phyloP scores from a whole-genome alignment of 2,797 vertebrate genomes.

The Anabacerthia variegaticeps region DNA sequence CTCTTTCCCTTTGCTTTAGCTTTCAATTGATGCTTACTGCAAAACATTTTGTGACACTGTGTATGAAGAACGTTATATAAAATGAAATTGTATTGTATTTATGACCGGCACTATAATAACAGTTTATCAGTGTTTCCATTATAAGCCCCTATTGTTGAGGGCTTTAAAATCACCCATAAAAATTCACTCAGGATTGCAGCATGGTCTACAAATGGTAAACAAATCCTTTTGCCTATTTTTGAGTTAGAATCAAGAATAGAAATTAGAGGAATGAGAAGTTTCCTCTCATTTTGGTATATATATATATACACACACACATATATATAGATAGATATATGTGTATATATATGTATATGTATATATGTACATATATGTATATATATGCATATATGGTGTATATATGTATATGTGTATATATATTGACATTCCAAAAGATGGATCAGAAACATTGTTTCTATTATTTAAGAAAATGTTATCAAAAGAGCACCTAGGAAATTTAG shows the following conservation, averaged over 20 bases:
- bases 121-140: conserved; percentile 54
- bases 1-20: conserved; percentile 7
- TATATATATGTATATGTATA: too few relatives aligned
- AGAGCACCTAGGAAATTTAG: background rate
- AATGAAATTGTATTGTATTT: conserved; percentile 65
- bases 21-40: conserved; percentile 35
- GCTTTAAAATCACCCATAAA: conserved; percentile 58
- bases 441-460: background rate
- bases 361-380: too few relatives aligned
- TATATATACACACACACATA: background rate
- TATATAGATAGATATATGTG: too few relatives aligned
- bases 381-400: too few relatives aligned
- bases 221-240: conserved; percentile 29
- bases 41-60: conserved; percentile 53
- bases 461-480: background rate
- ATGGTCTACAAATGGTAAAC: background rate
- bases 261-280: background rate
- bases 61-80: conserved; percentile 45
- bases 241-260: background rate
- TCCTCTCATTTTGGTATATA: background rate
- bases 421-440: background rate
- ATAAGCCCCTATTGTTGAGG: conserved; percentile 21
- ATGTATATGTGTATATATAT: too few relatives aligned
- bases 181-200: conserved; percentile 27
- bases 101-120: conserved; percentile 24